Conservation (phyloP, 2,888 invertebrate species). For the Salticus scenicus region DNA sequence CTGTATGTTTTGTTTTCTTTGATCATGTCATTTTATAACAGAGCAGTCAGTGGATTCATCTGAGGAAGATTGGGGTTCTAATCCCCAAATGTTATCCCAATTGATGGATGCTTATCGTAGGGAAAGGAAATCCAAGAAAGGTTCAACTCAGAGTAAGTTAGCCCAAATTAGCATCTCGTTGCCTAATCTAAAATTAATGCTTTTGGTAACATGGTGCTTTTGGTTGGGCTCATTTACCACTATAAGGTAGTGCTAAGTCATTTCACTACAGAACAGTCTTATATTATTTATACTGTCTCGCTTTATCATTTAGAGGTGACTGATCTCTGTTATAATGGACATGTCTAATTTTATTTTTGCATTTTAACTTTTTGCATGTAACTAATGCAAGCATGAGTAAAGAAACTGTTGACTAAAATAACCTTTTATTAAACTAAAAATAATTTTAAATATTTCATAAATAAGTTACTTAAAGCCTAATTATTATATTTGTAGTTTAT, state of each 20-base stretch:
- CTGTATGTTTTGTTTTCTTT: background rate
- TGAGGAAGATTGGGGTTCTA: slow-evolving; percentile 76
- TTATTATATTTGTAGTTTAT: background rate
- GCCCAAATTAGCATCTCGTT: slow-evolving; percentile 29
- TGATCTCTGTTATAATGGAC: slow-evolving; percentile 48
- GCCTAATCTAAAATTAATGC: slow-evolving; percentile 42
- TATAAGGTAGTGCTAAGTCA: background rate
- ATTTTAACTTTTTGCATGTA: slow-evolving; percentile 26
- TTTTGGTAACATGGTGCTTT: slow-evolving; percentile 47
- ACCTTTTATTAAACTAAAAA: background rate
- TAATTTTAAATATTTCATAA: too few relatives aligned
- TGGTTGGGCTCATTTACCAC: slow-evolving; percentile 2
- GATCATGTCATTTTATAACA: slow-evolving; percentile 63
- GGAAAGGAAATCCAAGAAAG: slow-evolving; percentile 75
- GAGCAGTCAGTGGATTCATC: slow-evolving; percentile 69
- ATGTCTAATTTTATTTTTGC: slow-evolving; percentile 3
- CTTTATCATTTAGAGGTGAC: slow-evolving; percentile 35
- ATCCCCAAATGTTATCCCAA: slow-evolving; percentile 76
- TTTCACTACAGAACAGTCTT: slow-evolving; percentile 7
- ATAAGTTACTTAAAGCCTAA: too few relatives aligned
- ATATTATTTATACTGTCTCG: background rate
- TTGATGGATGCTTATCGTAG: slow-evolving; percentile 77
- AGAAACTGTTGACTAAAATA: slow-evolving; percentile 16
- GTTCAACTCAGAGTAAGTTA: slow-evolving; percentile 64
- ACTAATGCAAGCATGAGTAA: slow-evolving; percentile 21